Percentiles rank a stretch among this genome's conserved stretches.
phyloP scores from a whole-genome alignment of 53 echinoderm and acorn worm genomes.

The Patiria pectinifera region DNA sequence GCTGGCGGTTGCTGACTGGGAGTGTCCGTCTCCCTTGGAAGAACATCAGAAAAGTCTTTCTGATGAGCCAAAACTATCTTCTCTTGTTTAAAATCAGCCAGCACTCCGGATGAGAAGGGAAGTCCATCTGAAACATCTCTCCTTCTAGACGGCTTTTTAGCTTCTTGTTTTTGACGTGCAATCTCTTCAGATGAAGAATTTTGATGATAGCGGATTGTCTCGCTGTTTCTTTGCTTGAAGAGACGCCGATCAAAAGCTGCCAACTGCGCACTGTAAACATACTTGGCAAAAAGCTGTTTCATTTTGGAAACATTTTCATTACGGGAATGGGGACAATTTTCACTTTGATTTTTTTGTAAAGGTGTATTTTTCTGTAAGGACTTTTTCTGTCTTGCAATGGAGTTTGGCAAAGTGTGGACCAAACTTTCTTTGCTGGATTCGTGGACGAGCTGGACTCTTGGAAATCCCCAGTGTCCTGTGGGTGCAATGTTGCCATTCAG shows the following conservation, averaged over 20 bases:
- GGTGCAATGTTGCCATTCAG: not conserved
- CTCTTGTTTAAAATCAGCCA: not conserved
- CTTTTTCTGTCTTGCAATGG: not conserved
- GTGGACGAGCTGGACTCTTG: not conserved
- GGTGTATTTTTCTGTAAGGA: not conserved
- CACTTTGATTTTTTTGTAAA: not conserved
- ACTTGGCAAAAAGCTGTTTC: conserved; percentile 4
- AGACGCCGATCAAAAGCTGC: not conserved
- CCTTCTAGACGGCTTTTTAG: not conserved
- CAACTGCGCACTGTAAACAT: not conserved
- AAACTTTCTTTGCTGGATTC: not conserved
- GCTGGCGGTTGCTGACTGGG: not conserved
- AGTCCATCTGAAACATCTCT: conserved; percentile 15
- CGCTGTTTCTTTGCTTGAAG: not conserved
- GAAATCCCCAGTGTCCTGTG: not conserved
- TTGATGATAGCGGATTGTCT: not conserved
- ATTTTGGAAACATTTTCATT: not conserved
- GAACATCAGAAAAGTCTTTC: conserved; percentile 13
- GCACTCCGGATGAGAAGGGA: not conserved
- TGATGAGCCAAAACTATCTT: not conserved
- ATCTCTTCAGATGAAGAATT: not conserved
- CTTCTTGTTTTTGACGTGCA: not conserved
- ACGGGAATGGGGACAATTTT: not conserved
- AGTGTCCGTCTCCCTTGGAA: not conserved
- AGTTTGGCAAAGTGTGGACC: not conserved